These are phyloP conservation scores for Ametastegia equiseti DNA, from an alignment of 2,888 invertebrate genomes.

Conservation along the genomic window DNA sequence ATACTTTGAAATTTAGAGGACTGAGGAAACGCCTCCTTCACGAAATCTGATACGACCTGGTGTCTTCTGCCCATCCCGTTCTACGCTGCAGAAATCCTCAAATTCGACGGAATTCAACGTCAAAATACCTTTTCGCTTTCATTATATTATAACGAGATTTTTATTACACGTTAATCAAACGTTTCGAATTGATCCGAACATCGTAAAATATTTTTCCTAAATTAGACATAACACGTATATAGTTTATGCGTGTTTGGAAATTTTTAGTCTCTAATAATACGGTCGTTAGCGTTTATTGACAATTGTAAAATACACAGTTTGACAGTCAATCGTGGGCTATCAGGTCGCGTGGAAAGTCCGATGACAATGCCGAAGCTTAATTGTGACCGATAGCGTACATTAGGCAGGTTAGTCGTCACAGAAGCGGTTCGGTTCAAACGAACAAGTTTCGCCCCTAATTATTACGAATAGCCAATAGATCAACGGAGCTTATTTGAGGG, in stretches of 20 bases:
- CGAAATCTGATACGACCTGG: conserved; percentile 7
- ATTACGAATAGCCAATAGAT: conserved; percentile 37
- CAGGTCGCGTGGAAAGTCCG: not conserved
- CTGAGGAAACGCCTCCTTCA: not conserved
- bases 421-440: not conserved
- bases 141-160: not conserved
- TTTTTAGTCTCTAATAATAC: not conserved
- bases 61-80: not conserved
- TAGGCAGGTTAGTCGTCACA: conserved; percentile 1
- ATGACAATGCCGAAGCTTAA: conserved; percentile 27
- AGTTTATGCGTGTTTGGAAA: not conserved
- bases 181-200: not conserved
- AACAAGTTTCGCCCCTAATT: conserved; percentile 28
- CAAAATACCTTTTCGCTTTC: not conserved
- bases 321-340: conserved; percentile 17
- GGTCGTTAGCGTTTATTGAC: conserved; percentile 11
- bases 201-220: not conserved
- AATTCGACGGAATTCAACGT: not conserved
- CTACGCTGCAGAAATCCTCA: not conserved
- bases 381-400: conserved; percentile 30
- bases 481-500: conserved; percentile 10
- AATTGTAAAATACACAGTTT: not conserved
- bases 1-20: conserved; percentile 56
- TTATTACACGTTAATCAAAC: not conserved
- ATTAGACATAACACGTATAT: not conserved